Evolutionary conservation across 2,888 invertebrate genomes (phyloP).

Genomic region (Leptinotarsa rubiginosa): DNA sequence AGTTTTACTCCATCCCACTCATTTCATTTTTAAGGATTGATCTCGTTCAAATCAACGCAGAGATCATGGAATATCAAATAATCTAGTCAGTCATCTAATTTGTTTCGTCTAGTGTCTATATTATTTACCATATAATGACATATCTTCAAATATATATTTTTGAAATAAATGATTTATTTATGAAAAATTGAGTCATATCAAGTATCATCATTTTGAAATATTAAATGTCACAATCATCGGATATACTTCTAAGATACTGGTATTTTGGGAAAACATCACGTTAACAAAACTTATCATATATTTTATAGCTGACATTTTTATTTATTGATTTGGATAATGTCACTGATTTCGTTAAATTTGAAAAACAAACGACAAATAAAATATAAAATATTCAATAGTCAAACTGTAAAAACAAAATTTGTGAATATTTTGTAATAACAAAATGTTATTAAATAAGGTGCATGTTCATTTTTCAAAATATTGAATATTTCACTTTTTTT

Average conservation of each 20-base stretch:
- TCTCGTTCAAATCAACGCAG: neutral
- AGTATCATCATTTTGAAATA: neutral
- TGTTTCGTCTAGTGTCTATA: neutral
- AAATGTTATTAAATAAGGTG: too few relatives aligned
- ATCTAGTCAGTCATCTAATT: constrained; percentile 1
- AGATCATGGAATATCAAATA: neutral
- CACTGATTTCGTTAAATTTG: neutral
- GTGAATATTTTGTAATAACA: too few relatives aligned
- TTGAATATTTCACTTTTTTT: neutral
- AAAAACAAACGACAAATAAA: neutral
- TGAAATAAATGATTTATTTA: neutral
- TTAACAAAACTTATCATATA: neutral
- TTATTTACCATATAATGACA: neutral
- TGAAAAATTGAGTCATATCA: neutral
- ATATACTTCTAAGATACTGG: neutral
- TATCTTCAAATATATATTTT: neutral
- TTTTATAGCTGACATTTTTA: neutral
- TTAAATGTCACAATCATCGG: neutral
- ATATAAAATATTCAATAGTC: neutral
- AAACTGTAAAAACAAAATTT: neutral
- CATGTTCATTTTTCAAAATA: neutral
- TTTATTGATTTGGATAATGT: neutral
- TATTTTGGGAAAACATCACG: neutral
- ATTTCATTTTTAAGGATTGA: neutral
- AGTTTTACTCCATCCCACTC: too few relatives aligned